phyloP scores from a whole-genome alignment of 2,888 invertebrate species.

The Caenorhabditis auriculariae region DNA sequence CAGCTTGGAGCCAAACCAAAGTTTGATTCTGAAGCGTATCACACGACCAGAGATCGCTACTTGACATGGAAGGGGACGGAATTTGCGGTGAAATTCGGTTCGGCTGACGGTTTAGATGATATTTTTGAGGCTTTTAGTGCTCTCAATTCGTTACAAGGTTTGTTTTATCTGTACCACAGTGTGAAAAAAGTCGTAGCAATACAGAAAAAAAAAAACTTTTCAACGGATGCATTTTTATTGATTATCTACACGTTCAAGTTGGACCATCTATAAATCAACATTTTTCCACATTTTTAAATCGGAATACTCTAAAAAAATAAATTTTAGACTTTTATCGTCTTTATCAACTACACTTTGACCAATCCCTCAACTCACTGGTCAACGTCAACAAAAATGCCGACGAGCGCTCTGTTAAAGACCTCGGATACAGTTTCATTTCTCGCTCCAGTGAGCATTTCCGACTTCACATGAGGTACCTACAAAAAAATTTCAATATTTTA shows the following conservation, averaged over 20 bases:
- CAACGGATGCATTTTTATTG: too few species aligned
- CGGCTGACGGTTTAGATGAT: slow-evolving; percentile 17
- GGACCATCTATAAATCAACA: too few species aligned
- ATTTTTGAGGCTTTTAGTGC: slow-evolving; percentile 25
- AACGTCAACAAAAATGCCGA: slow-evolving; percentile 13
- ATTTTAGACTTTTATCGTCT: slow-evolving; percentile 27
- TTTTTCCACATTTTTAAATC: not conserved
- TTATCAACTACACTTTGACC: slow-evolving; percentile 29
- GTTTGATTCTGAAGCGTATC: slow-evolving; percentile 25
- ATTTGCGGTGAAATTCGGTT: slow-evolving; percentile 25
- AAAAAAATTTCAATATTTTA: not conserved
- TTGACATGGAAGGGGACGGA: slow-evolving; percentile 34
- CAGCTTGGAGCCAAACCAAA: slow-evolving; percentile 23
- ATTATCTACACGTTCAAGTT: too few species aligned
- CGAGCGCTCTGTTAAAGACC: slow-evolving; percentile 19
- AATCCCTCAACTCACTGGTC: slow-evolving; percentile 8
- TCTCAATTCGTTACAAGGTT: slow-evolving; percentile 18
- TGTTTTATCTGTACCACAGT: not conserved
- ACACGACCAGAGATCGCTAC: slow-evolving; percentile 26
- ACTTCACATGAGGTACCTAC: slow-evolving; percentile 11
- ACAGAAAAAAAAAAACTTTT: too few species aligned
- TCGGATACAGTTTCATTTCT: slow-evolving; percentile 9
- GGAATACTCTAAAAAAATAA: not conserved
- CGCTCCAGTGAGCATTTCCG: slow-evolving; percentile 20
- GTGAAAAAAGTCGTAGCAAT: too few species aligned